Conservation (phyloP, 2,113 vertebrate species). For the Alectura lathami region DNA sequence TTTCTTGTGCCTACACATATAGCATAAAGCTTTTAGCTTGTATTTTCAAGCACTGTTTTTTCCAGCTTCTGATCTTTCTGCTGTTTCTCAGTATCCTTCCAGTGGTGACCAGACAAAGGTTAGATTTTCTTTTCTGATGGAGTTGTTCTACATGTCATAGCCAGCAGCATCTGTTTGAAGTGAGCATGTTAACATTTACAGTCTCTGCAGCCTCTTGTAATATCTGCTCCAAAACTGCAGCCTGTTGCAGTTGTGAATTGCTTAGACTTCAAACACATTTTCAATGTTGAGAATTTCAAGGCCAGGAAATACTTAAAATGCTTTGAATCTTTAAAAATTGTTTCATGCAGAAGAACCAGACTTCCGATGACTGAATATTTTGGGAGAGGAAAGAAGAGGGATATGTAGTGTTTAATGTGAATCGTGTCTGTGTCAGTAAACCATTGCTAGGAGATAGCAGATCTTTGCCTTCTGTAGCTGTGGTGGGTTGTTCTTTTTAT, state of each 20-base stretch:
- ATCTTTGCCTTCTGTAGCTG: neutral
- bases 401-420: neutral
- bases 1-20: neutral
- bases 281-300: neutral
- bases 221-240: neutral
- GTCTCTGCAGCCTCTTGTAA: neutral
- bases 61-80: neutral
- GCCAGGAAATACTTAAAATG: neutral
- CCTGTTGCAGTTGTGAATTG: neutral
- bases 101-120: neutral
- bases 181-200: neutral
- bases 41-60: neutral
- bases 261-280: neutral
- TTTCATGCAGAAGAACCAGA: neutral
- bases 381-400: neutral
- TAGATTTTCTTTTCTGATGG: rapidly evolving
- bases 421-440: neutral
- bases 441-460: neutral
- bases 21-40: neutral
- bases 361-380: neutral
- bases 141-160: neutral
- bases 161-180: neutral
- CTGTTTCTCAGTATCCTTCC: neutral
- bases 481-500: neutral
- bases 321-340: neutral